A percentile compares a stretch with the other conserved stretches of the same genome.
Evolutionary conservation across 2,113 vertebrate genomes (phyloP).

Genomic region (Ailurus styani): DNA sequence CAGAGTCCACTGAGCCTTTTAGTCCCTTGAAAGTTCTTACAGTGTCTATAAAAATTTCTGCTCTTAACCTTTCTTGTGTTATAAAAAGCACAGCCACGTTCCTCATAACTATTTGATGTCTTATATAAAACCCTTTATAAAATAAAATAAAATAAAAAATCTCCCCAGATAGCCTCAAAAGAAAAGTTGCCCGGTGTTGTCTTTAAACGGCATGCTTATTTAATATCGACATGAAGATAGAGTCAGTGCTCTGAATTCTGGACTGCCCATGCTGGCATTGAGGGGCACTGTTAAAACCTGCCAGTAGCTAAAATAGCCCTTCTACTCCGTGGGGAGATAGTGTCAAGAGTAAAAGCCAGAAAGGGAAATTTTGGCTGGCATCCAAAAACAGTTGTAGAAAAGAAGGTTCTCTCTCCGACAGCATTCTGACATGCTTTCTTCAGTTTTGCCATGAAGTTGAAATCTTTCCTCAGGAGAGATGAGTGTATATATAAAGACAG

Average conservation of each 20-base stretch:
- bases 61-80: slow-evolving; percentile 85
- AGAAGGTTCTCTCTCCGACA: slow-evolving; percentile 61
- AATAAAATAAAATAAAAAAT: slow-evolving; percentile 74
- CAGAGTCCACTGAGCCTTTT: slow-evolving; percentile 77
- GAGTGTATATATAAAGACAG: slow-evolving; percentile 59
- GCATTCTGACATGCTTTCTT: slow-evolving; percentile 76
- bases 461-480: slow-evolving; percentile 80
- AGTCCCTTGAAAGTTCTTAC: slow-evolving; percentile 81
- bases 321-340: slow-evolving; percentile 68
- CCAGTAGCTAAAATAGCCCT: slow-evolving; percentile 73
- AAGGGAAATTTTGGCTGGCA: slow-evolving; percentile 77
- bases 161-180: slow-evolving; percentile 83
- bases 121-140: slow-evolving; percentile 82
- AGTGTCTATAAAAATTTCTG: slow-evolving; percentile 83
- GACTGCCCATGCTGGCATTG: slow-evolving; percentile 46
- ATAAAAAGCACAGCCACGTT: slow-evolving; percentile 83
- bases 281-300: slow-evolving; percentile 70
- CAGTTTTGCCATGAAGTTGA: slow-evolving; percentile 77
- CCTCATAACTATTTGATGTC: slow-evolving; percentile 84
- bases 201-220: slow-evolving; percentile 82
- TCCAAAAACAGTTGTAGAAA: slow-evolving; percentile 75
- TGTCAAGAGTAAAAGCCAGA: slow-evolving; percentile 78
- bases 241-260: slow-evolving; percentile 69
- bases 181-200: slow-evolving; percentile 76
- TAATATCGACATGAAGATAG: slow-evolving; percentile 79